Evolutionary conservation across 2,797 vertebrate species (phyloP), one percentile per base, ranked within the genome.

Genomic region (Percopsis omiscomaycus): DNA sequence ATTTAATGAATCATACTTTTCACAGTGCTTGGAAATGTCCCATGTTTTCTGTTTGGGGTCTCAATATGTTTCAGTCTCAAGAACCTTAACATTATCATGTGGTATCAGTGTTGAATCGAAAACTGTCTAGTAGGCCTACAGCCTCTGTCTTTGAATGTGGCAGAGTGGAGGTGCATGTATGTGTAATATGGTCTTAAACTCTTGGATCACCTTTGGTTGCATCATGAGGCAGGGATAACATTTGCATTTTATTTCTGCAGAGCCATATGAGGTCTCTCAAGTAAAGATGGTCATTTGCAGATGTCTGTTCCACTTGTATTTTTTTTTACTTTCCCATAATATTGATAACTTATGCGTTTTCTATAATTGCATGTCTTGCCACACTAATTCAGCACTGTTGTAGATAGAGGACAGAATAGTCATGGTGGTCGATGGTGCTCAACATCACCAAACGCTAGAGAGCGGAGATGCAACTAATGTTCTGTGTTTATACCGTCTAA

Each of bases 1-100:
- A 91, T 93, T 92, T 89, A 84, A 92, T 91, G 90, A 92, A 86
- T 92, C 90, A 84, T 86, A 80, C 71, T 79, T 83, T 82, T 79
- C 77, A 87, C 88, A 89, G 89, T 91, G 90, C 91, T 92, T 87
- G 78, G 88, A 50, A 60, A 77, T 88, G 82, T 86, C 81, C 86
- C 75, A 85, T 9, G 68, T 84, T 79, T 85, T 85, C 73, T 84
- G 78, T 86, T 88, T 47, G 83, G 77, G 84, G 83, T 87, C 81
- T 88, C 81, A 9, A 42, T 86, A 82, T 88, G 80, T 87, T 89
- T 81, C 83, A 83, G 88, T 88, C 86, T 86, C 87, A 79, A 79
- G 55, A 85, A 79, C 83, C 86, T 77, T 68, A 79, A 85, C 82
- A 85, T 89, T 83, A 82, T 86, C 84, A 84, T 54, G 81, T 89